These are phyloP conservation scores for Dromococcyx pavoninus DNA, from an alignment of 2,797 vertebrate genomes.

Conservation along the genomic window DNA sequence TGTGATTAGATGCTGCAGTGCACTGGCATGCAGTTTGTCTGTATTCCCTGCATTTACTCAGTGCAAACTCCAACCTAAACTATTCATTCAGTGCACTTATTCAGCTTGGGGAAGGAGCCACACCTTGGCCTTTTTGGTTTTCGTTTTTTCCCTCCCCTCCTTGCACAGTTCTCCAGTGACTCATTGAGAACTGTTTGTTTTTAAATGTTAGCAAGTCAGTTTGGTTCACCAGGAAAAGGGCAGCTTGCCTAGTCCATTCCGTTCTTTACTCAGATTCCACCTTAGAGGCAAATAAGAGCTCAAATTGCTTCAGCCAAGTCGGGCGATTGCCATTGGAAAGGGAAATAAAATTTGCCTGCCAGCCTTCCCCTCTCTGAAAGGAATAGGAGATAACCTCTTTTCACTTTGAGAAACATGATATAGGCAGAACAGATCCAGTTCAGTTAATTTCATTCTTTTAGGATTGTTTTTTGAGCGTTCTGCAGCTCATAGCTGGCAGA, in stretches of 20 bases:
- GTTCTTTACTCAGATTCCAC: constrained; percentile 57
- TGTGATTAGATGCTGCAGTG: background rate
- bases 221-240: constrained; percentile 53
- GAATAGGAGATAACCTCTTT: constrained; percentile 12
- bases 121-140: constrained; percentile 30
- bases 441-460: background rate
- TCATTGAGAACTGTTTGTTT: constrained; percentile 60
- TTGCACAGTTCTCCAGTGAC: constrained; percentile 29
- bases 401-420: background rate
- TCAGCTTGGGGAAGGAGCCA: constrained; percentile 19
- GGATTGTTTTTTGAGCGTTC: background rate
- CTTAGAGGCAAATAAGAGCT: constrained; percentile 29
- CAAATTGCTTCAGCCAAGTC: constrained; percentile 13
- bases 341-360: constrained; percentile 29
- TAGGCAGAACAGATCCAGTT: background rate
- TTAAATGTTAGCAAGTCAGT: constrained; percentile 38
- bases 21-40: background rate
- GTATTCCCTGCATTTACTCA: background rate
- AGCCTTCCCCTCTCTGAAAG: background rate
- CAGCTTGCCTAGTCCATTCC: constrained; percentile 63
- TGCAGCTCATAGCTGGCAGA: background rate
- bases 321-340: background rate
- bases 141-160: background rate
- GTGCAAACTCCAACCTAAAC: background rate
- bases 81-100: background rate